A percentile compares a stretch with the other conserved stretches of the same genome.
Evolutionary conservation across 1,140 invertebrate genomes (phyloP).

Genomic region (Ceratina calcarata): DNA sequence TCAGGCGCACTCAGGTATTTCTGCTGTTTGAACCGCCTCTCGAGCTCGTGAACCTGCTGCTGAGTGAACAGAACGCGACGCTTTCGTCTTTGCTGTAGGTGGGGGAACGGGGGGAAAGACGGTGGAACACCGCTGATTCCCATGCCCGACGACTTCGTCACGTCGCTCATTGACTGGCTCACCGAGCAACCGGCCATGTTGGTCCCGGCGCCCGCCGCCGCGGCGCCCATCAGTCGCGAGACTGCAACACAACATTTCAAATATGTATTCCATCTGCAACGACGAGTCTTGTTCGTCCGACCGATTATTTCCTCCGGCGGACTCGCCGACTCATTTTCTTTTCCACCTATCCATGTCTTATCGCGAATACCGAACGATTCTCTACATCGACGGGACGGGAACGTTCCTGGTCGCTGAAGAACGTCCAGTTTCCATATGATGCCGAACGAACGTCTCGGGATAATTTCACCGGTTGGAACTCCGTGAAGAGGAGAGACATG

Average conservation of each 20-base stretch:
- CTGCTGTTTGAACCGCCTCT: slow-evolving; percentile 96
- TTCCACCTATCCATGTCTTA: no score
- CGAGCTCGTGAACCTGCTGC: slow-evolving; percentile 98
- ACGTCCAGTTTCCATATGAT: neutral
- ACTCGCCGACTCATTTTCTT: no score
- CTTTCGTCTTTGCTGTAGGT: slow-evolving; percentile 94
- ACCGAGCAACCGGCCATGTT: slow-evolving; percentile 83
- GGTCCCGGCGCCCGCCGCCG: slow-evolving; percentile 84
- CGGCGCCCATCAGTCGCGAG: slow-evolving; percentile 92
- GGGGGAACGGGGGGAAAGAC: slow-evolving; percentile 90
- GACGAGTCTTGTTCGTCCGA: no score
- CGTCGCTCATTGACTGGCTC: slow-evolving; percentile 92
- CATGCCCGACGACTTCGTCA: slow-evolving; percentile 85
- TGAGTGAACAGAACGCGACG: slow-evolving; percentile 98
- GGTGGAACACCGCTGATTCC: slow-evolving; percentile 83
- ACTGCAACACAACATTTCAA: slow-evolving; percentile 83
- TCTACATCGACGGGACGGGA: no score
- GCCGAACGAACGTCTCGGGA: neutral
- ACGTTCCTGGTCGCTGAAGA: neutral
- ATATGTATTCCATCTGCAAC: neutral
- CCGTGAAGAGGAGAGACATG: neutral
- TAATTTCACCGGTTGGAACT: slow-evolving; percentile 25
- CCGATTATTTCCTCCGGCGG: no score
- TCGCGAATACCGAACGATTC: no score
- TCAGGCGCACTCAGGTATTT: slow-evolving; percentile 98